These are phyloP conservation scores for Limnephilus lunatus DNA, from an alignment of 2,888 invertebrate genomes.

Conservation along the genomic window DNA sequence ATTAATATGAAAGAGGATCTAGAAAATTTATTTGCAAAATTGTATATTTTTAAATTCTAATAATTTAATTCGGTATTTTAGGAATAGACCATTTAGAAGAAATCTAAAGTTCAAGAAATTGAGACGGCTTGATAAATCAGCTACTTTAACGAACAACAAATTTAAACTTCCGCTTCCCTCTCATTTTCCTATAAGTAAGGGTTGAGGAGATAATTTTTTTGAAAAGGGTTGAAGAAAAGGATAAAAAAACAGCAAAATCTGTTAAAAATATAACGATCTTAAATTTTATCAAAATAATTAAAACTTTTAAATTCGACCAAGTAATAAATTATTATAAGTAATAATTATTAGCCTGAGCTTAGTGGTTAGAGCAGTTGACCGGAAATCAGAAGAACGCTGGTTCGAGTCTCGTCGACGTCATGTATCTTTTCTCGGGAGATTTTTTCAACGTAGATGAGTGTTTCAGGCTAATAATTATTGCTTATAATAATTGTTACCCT, in stretches of 20 bases:
- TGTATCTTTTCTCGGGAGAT: too few species aligned
- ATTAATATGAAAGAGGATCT: too few species aligned
- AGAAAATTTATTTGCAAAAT: too few species aligned
- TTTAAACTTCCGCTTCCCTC: background rate
- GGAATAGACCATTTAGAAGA: background rate
- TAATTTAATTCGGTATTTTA: background rate
- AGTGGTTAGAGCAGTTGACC: too few species aligned
- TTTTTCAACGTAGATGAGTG: too few species aligned
- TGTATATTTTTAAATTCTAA: background rate
- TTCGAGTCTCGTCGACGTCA: too few species aligned
- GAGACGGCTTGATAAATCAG: background rate
- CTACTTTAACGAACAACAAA: slow-evolving; percentile 30
- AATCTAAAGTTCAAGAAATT: background rate
- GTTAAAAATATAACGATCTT: slow-evolving; percentile 11
- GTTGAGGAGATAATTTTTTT: background rate
- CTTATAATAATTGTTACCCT: too few species aligned
- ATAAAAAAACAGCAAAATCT: background rate
- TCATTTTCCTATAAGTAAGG: background rate
- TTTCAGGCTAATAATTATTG: too few species aligned
- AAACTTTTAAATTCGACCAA: background rate
- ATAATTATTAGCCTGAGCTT: too few species aligned
- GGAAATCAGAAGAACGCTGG: too few species aligned
- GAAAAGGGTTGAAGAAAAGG: background rate
- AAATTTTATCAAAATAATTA: background rate
- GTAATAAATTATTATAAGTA: too few species aligned